Evolutionary conservation across 2,888 invertebrate genomes (phyloP), one percentile per base, ranked within the genome.

Genomic region (Tinea pellionella): DNA sequence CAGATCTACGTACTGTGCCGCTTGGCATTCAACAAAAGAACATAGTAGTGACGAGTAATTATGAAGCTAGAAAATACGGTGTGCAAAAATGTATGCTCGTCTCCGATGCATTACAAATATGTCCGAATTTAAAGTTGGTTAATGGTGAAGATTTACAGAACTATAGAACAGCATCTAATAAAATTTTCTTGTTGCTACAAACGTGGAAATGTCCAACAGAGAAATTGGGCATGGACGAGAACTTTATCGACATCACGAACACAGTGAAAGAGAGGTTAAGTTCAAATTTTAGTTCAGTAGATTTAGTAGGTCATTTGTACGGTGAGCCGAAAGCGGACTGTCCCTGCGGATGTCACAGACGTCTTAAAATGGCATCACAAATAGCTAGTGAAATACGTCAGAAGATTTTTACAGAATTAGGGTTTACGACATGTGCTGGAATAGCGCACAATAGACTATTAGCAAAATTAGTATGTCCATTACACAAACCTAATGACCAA

Each of bases 21-120:
- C 77, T 95, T 64, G 96, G 95, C 60, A 90, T 96, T 41, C 93
- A 95, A 75, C 96, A 96, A 78, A 95, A 96, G 74, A 93, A 92
- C 75, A 89, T 93, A 62, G 91, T 96, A 8, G 94, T 96, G 53
- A 96, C 96, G 8, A 92, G 94, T 70, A 96, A 96, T 78, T 95
- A 96, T 73, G 81, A 92, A 63, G 96, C 96, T 6, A 87, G 96
- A 64, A 90, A 90, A 65, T 90, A 80, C 69, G 96, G 96, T 18
- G 88, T 96, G 59, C 89, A 89, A 64, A 96, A 96, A 76, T 91
- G 94, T 66, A 95, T 94, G 93, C 81, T 89, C 2, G 82, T 95
- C 9, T 76, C 89, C n/a, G 95, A 95, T 66, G 95, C 95, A 0
- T 76, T 90, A 65, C 89, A 90, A 66, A 72, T 91, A 57, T 96